Percentiles rank a stretch among this genome's conserved stretches.
Conservation (phyloP, 2,797 vertebrate genomes). For the Carcharodon carcharias region DNA sequence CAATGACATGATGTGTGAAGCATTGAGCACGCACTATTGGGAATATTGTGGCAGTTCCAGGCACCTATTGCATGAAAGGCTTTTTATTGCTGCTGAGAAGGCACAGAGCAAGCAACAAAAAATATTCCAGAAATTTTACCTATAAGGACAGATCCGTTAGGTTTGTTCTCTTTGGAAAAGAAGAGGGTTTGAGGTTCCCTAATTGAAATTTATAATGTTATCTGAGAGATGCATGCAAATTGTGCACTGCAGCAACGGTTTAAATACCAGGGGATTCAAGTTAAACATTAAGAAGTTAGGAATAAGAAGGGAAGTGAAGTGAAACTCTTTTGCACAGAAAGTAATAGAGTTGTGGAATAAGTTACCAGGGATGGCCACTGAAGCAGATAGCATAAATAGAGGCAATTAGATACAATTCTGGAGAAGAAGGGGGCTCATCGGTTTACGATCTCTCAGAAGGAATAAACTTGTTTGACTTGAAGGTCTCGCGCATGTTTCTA, state of each 20-base stretch:
- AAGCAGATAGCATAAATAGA: neutral
- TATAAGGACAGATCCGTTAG: neutral
- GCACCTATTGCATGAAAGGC: neutral
- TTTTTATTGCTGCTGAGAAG: neutral
- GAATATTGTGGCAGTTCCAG: neutral
- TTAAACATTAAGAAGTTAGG: slow-evolving; percentile 1
- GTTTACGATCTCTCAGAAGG: neutral
- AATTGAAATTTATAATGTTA: neutral
- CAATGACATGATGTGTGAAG: neutral
- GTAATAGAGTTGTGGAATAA: neutral
- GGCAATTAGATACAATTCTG: neutral
- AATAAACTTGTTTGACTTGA: neutral
- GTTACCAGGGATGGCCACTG: neutral
- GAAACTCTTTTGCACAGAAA: neutral
- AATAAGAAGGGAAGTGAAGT: neutral
- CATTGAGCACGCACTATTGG: neutral
- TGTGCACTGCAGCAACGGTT: neutral
- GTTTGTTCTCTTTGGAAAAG: neutral
- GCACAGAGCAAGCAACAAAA: neutral
- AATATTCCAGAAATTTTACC: neutral
- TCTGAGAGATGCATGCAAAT: neutral
- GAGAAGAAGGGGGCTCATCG: neutral
- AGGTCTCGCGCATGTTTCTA: neutral
- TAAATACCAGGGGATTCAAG: neutral
- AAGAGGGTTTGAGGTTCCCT: neutral